Evolutionary conservation across 2,113 vertebrate species (phyloP), one percentile per base, ranked within the genome.

Genomic region (Brachyistius frenatus): DNA sequence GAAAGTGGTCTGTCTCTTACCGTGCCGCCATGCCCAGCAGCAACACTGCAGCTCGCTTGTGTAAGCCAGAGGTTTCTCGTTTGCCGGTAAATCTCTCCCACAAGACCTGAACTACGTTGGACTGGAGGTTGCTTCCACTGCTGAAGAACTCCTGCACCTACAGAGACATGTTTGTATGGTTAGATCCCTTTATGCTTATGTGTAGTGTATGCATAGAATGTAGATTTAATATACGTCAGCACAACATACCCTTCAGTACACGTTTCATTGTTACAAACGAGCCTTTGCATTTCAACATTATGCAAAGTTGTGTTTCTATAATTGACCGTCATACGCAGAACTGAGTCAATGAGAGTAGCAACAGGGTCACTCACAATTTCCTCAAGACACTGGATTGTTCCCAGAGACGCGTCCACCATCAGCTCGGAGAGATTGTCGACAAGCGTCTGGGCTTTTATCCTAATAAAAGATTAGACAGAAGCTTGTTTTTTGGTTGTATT

Each of bases 1-100:
- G 41, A 11, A 11, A 44, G 41, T 23, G 23, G 5, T 44, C 2
- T 0, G 0, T 1, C 32, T 65, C 83, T 92, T 83, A 99, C 98
- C 95, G 92, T 86, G 97, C 95, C 82, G 98, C 96, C 97, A 99
- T 97, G 16, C 97, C 97, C 65, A 99, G 92, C 76, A 99, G 91
- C 62, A 97, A 93, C 56, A 99, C 93, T 0, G 97, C 96, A 32
- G 96, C 96, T 13, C 95, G 93, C 49, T 93, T 94, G 61, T 97
- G 93, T 3, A 96, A 73, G 0, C 64, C 32, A 0, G 95, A 95
- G n/a, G 95, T 95, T 8, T 93, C 93, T 2, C 86, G 93, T 90
- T 97, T 98, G 37, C 95, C 94, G 0, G 97, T 96, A 76, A 97
- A 97, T 7, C 75, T 91, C 49, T 98, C 97, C 98, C 98, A 99